phyloP scores from a whole-genome alignment of 2,888 invertebrate genomes.

The Trachelus iudaicus region DNA sequence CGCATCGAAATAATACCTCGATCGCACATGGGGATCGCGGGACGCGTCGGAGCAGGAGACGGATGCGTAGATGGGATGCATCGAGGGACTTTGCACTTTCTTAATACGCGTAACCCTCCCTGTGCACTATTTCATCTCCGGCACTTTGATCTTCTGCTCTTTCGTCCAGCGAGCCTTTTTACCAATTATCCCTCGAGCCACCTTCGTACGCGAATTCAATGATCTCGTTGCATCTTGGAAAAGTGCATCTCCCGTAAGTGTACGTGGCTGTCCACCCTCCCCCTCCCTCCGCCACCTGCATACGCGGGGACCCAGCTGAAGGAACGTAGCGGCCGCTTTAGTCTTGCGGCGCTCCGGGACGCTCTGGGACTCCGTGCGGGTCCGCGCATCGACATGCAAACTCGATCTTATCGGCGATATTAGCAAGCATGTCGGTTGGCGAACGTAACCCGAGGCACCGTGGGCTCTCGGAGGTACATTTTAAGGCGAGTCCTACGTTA shows the following conservation, averaged over 20 bases:
- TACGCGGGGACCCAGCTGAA: neutral
- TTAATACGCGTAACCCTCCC: too few species aligned
- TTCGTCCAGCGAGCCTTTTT: too few species aligned
- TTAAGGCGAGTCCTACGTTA: slow-evolving; percentile 33
- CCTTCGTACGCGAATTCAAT: neutral
- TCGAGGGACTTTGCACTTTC: too few species aligned
- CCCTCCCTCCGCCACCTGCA: neutral
- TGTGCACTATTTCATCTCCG: too few species aligned
- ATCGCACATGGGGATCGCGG: too few species aligned
- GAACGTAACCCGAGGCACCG: slow-evolving; percentile 30
- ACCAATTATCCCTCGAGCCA: too few species aligned
- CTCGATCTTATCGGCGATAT: slow-evolving; percentile 49
- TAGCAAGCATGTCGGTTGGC: slow-evolving; percentile 43
- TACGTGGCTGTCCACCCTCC: neutral
- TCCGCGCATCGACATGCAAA: slow-evolving; percentile 28
- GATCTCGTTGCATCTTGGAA: neutral
- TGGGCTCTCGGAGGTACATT: slow-evolving; percentile 19
- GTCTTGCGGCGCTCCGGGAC: neutral
- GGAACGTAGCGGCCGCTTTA: neutral
- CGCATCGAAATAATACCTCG: too few species aligned
- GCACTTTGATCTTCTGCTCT: too few species aligned
- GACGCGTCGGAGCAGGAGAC: too few species aligned
- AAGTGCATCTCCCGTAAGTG: neutral
- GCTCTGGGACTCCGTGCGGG: neutral
- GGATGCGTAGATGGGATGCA: too few species aligned